Evolutionary conservation across 2,113 vertebrate species (phyloP).

Genomic region (Upupa epops): DNA sequence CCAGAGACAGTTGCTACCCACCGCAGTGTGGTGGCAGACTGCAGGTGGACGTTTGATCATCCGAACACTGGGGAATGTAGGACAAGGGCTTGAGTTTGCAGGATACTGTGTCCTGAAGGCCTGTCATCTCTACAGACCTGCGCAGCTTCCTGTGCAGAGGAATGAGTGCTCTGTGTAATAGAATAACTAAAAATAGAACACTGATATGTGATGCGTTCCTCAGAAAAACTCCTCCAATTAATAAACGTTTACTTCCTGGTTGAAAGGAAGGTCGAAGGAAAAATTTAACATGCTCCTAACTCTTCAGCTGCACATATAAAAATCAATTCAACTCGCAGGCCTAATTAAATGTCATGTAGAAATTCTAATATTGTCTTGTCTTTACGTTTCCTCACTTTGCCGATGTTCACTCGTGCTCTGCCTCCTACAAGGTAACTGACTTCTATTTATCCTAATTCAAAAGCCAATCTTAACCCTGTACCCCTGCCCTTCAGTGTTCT

Average conservation of each 20-base stretch:
- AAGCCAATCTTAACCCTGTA: neutral
- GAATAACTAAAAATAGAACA: neutral
- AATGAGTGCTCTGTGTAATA: neutral
- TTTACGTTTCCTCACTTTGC: neutral
- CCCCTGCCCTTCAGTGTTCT: neutral
- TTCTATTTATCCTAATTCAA: neutral
- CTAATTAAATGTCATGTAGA: neutral
- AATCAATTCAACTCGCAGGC: neutral
- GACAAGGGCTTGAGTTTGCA: neutral
- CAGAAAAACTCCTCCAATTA: neutral
- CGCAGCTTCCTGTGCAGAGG: neutral
- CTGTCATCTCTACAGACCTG: neutral
- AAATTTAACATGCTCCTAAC: neutral
- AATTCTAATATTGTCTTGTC: neutral
- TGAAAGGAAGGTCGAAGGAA: neutral
- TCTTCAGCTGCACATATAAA: neutral
- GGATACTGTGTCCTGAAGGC: neutral
- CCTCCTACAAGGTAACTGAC: neutral
- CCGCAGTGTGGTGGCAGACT: neutral
- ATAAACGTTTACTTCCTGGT: neutral
- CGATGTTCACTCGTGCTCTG: neutral
- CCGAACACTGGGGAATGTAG: accelerated
- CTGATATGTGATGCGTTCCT: accelerated
- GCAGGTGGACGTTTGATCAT: neutral
- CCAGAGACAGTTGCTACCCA: accelerated